Evolutionary conservation across 2,888 invertebrate genomes (phyloP), one percentile per base, ranked within the genome.

Genomic region (Erpobdella octoculata): DNA sequence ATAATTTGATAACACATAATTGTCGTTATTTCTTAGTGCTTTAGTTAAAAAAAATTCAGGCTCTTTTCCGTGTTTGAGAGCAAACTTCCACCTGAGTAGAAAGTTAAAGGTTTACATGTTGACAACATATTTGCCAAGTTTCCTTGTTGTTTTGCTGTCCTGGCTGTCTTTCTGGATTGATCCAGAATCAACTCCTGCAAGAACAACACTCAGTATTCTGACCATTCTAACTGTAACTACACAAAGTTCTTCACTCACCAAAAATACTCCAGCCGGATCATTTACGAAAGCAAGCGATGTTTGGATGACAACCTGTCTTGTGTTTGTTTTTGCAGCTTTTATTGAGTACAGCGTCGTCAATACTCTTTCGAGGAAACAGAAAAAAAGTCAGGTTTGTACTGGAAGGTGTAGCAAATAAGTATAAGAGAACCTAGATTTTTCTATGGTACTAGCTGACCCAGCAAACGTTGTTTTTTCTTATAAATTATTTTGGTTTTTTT

Each of bases 161-260:
- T 77, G 77, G 77, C 75, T 77, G 59, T 77, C 77, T 41, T 77
- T 77, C 72, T 77, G 77, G 77, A 77, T 77, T 68, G 76, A 76
- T 73, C 68, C 76, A 21, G 75, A 77, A 41, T 76, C 77, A 25
- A 75, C 77, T 31, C 77, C 77, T 6, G 77, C 77, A 28, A 69
- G 77, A 21, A 76, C 75, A 48, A 75, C 77, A 8, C 75, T 77
- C 35, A 77, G 77, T 28, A 72, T 76, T 38, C 73, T 76, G 31
- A 76, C 76, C 35, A 72, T 76, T 48, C 75, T 76, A 36, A 76
- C 76, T 46, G 28, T 76, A 48, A 73, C 75, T 36, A 75, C 76
- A 4, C 76, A 73, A 66, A 73, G 73, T 46, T 64, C 73, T 4
- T 64, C 41, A 15, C 28, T 73, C n/a, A 31, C 62, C 0, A 25